Conservation (phyloP, 2,888 invertebrate species). For the Limenitis camilla region DNA sequence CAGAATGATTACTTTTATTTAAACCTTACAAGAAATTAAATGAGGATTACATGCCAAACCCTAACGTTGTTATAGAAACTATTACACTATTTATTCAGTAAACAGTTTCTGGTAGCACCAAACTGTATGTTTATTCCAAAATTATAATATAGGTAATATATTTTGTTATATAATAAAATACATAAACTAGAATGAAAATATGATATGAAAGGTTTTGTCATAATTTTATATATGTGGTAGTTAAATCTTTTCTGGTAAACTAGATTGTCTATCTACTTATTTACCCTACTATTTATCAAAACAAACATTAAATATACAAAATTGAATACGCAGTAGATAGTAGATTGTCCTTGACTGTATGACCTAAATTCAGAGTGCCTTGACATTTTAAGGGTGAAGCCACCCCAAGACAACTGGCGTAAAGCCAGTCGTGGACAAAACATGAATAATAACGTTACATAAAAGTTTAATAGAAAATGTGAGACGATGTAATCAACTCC, state of each 20-base stretch:
- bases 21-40: too few species aligned
- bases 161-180: not conserved
- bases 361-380: conserved; percentile 2
- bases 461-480: not conserved
- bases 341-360: conserved; percentile 5
- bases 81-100: not conserved
- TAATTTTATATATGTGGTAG: too few species aligned
- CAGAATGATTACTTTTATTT: too few species aligned
- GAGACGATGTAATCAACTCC: too few species aligned
- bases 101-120: not conserved
- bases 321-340: not conserved
- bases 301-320: not conserved
- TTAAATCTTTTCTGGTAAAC: too few species aligned
- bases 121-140: too few species aligned
- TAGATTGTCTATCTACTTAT: too few species aligned
- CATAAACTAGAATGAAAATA: not conserved
- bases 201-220: not conserved
- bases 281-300: too few species aligned
- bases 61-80: too few species aligned
- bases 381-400: conserved; percentile 1
- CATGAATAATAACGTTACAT: not conserved
- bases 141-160: not conserved
- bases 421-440: not conserved
- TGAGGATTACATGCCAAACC: too few species aligned
- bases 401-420: conserved; percentile 7